Percentiles rank a stretch among this genome's conserved stretches.
These are phyloP conservation scores for Hedya salicella DNA, from an alignment of 2,888 invertebrate genomes.

Conservation along the genomic window DNA sequence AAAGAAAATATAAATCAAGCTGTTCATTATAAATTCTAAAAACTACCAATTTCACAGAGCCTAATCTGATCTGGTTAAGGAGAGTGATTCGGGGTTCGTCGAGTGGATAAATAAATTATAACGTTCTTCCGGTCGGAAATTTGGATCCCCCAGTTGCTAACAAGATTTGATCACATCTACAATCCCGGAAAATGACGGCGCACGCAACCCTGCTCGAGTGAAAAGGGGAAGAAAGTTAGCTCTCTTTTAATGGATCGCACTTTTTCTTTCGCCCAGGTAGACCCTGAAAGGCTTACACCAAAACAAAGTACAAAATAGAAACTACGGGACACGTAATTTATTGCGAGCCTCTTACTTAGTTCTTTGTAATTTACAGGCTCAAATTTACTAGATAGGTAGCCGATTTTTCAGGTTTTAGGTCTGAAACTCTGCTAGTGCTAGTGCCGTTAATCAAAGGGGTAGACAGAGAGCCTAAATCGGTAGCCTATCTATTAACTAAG, in stretches of 20 bases:
- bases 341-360: not conserved
- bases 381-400: not conserved
- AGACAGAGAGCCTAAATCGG: not conserved
- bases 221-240: constrained; percentile 52
- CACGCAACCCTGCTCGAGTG: constrained; percentile 52
- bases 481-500: not conserved
- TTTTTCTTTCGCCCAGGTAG: constrained; percentile 44
- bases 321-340: constrained; percentile 21
- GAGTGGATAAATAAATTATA: constrained; percentile 60
- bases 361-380: not conserved
- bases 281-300: constrained; percentile 17
- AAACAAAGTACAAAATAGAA: constrained; percentile 25
- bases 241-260: constrained; percentile 53
- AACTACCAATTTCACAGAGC: constrained; percentile 21
- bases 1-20: too few species aligned
- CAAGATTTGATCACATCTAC: constrained; percentile 63
- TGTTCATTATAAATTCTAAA: constrained; percentile 21
- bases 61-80: constrained; percentile 50
- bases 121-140: constrained; percentile 56
- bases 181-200: constrained; percentile 59
- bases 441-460: not conserved
- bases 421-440: not conserved
- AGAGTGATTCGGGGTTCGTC: constrained; percentile 51
- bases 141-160: constrained; percentile 60
- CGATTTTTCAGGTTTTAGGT: not conserved